These are phyloP conservation scores for Chiloscyllium punctatum DNA, from an alignment of 2,797 vertebrate species.

Conservation along the genomic window DNA sequence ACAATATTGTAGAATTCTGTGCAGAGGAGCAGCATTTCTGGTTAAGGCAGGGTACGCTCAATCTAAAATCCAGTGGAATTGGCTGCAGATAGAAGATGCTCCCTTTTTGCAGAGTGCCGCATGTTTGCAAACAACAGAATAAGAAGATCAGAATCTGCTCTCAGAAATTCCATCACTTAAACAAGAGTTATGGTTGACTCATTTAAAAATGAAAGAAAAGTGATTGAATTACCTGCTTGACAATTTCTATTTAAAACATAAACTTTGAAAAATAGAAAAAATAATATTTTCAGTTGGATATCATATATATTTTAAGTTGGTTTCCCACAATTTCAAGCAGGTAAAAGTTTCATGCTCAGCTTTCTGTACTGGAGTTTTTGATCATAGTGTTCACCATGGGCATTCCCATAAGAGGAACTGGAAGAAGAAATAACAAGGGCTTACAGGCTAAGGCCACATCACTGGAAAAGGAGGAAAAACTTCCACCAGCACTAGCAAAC, in stretches of 20 bases:
- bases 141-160: not conserved
- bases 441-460: no score
- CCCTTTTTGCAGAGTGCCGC: not conserved
- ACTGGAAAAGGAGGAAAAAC: no score
- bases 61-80: not conserved
- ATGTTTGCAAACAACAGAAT: not conserved
- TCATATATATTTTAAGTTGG: no score
- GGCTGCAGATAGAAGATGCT: not conserved
- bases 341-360: no score
- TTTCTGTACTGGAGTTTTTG: no score
- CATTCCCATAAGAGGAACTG: no score
- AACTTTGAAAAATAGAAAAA: not conserved
- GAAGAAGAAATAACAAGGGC: no score
- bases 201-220: not conserved
- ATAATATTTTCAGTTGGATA: not conserved
- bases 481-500: no score
- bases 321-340: no score
- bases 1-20: not conserved
- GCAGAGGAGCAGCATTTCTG: not conserved
- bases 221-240: not conserved
- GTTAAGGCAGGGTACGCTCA: no score
- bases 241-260: not conserved
- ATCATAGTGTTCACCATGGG: no score
- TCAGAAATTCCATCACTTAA: not conserved
- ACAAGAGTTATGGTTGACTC: not conserved